phyloP scores from a whole-genome alignment of 2,113 vertebrate genomes.

The Sphyrna mokarran region DNA sequence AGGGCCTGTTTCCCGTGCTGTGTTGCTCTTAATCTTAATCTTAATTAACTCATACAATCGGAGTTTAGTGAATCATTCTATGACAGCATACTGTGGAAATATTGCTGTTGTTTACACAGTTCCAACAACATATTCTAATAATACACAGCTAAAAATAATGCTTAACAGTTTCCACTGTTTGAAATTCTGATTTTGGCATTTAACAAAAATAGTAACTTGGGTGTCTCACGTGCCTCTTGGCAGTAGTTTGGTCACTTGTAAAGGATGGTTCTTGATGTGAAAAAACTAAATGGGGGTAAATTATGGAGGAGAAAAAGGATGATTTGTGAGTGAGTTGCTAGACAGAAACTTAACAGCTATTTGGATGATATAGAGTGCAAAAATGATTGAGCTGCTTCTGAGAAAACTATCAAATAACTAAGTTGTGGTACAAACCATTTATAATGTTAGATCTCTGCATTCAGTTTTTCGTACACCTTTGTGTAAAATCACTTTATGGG shows the following conservation, averaged over 20 bases:
- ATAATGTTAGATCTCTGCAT: background rate
- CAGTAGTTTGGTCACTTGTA: background rate
- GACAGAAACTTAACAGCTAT: background rate
- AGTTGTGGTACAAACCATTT: background rate
- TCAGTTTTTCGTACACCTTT: background rate
- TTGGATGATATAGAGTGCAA: background rate
- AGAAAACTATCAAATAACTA: conserved; percentile 2
- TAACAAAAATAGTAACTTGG: background rate
- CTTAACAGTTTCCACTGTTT: background rate
- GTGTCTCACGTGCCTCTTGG: background rate
- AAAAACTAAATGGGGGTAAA: background rate
- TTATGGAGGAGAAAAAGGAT: background rate
- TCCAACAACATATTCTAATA: background rate
- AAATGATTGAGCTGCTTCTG: background rate
- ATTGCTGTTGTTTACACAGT: background rate
- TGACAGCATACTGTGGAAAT: background rate
- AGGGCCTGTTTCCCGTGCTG: too few species aligned
- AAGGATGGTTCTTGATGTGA: background rate
- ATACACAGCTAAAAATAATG: background rate
- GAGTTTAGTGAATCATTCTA: background rate
- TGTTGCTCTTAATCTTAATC: too few species aligned
- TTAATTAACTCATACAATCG: background rate
- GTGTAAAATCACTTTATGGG: background rate
- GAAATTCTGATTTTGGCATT: background rate
- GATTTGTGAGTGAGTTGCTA: background rate